phyloP scores from a whole-genome alignment of 1,140 invertebrate species.

The Drosophila lacteicornis region DNA sequence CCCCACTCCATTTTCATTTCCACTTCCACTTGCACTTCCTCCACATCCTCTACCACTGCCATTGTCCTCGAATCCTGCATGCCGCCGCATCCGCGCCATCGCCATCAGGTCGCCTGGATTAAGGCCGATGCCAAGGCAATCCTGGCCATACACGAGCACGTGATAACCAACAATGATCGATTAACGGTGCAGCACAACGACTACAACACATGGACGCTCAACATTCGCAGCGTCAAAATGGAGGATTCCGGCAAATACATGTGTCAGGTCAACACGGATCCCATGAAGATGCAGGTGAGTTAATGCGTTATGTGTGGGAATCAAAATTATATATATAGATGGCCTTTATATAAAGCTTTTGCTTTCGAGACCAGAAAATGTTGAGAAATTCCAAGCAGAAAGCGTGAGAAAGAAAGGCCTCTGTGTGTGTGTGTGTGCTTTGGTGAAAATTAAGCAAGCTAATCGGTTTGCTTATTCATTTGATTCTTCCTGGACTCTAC shows the following conservation, averaged over 20 bases:
- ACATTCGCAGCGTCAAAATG: conserved; percentile 92
- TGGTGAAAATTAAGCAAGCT: background rate
- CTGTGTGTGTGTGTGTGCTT: background rate
- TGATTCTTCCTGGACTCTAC: background rate
- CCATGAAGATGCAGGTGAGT: conserved; percentile 95
- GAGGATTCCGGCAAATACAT: conserved; percentile 95
- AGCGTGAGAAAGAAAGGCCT: background rate
- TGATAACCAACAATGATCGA: conserved; percentile 95
- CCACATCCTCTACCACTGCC: background rate
- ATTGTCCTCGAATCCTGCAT: background rate
- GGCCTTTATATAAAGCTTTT: background rate
- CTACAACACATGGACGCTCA: conserved; percentile 94
- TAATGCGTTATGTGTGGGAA: background rate
- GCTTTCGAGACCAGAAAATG: no score
- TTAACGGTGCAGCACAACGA: conserved; percentile 94
- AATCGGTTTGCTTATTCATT: background rate
- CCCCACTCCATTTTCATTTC: conserved; percentile 30
- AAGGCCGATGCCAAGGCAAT: conserved; percentile 96
- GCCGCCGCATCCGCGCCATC: conserved; percentile 11
- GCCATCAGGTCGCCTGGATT: conserved; percentile 94
- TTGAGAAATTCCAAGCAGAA: background rate
- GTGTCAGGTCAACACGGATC: conserved; percentile 97
- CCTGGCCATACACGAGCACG: conserved; percentile 95
- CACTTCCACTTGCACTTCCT: background rate
- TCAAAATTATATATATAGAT: background rate